Evolutionary conservation across 2,888 invertebrate genomes (phyloP).

Genomic region (Liopterus haemorrhoidalis): DNA sequence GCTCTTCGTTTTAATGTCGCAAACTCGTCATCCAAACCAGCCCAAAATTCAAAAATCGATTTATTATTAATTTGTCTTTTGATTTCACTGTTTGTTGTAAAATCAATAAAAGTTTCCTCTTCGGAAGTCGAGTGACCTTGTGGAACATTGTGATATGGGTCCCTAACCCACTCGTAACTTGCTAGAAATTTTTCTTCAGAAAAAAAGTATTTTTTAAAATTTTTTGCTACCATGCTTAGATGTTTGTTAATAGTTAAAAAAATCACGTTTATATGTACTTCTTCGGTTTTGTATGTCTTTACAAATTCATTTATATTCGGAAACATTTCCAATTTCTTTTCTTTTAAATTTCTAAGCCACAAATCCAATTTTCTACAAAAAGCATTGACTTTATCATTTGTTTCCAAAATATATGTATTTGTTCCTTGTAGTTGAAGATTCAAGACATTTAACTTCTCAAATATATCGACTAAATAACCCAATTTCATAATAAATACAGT

Average conservation of each 20-base stretch:
- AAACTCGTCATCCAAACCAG: constrained; percentile 4
- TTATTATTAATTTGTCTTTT: not conserved
- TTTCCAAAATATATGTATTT: constrained; percentile 22
- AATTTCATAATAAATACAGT: constrained; percentile 21
- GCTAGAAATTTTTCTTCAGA: constrained; percentile 5
- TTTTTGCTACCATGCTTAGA: constrained; percentile 17
- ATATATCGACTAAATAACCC: constrained; percentile 27
- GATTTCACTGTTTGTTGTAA: not conserved
- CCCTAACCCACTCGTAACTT: constrained; percentile 19
- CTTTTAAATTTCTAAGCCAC: constrained; percentile 18
- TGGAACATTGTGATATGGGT: constrained; percentile 16
- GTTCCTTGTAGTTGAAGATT: constrained; percentile 25
- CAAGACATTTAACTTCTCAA: constrained; percentile 24
- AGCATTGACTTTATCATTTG: constrained; percentile 18
- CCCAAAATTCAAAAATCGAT: constrained; percentile 6
- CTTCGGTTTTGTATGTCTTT: constrained; percentile 7
- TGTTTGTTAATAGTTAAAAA: constrained; percentile 15
- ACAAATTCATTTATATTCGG: constrained; percentile 13
- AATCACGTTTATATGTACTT: constrained; percentile 8
- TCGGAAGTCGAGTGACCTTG: constrained; percentile 9
- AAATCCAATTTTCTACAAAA: constrained; percentile 25
- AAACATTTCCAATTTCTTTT: constrained; percentile 14
- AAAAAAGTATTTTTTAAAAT: constrained; percentile 15
- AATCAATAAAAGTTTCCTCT: constrained; percentile 5
- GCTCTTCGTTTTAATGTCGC: constrained; percentile 1